These are phyloP conservation scores for Stratiolaelaps scimitus DNA, from an alignment of 1,140 invertebrate species.

Conservation along the genomic window DNA sequence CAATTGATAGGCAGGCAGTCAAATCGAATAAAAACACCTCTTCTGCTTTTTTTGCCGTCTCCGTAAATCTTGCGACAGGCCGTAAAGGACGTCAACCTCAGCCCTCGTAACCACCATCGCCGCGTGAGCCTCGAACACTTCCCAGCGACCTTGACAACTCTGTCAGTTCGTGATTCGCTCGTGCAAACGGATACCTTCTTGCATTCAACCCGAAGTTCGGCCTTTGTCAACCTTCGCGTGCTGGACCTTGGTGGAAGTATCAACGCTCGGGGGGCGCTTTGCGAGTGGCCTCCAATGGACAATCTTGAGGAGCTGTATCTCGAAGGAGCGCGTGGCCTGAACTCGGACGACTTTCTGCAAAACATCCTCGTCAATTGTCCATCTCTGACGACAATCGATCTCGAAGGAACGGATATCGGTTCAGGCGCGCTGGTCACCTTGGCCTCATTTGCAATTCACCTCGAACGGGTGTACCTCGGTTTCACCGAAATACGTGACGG, in stretches of 20 bases:
- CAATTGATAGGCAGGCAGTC: no score
- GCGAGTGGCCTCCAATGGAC: neutral
- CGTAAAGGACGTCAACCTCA: neutral
- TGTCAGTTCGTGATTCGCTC: constrained; percentile 6
- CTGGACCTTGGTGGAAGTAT: constrained; percentile 9
- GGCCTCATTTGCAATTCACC: neutral
- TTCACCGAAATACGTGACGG: neutral
- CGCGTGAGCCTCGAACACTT: constrained; percentile 1
- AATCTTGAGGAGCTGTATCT: constrained; percentile 17
- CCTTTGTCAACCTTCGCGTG: constrained; percentile 2
- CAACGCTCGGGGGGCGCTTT: neutral
- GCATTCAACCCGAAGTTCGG: neutral
- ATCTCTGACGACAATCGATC: neutral
- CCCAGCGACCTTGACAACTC: neutral
- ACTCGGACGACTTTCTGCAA: neutral
- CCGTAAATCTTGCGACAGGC: neutral
- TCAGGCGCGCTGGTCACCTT: neutral
- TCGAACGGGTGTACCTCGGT: neutral
- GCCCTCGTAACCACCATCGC: neutral
- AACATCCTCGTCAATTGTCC: constrained; percentile 26
- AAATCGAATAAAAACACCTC: no score
- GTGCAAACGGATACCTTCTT: neutral
- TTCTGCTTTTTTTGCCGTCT: no score
- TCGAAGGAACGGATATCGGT: constrained; percentile 5
- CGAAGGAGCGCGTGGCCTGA: constrained; percentile 5